A percentile compares a stretch with the other conserved stretches of the same genome.
Evolutionary conservation across 2,113 vertebrate species (phyloP).

Genomic region (Paramormyrops kingsleyae): DNA sequence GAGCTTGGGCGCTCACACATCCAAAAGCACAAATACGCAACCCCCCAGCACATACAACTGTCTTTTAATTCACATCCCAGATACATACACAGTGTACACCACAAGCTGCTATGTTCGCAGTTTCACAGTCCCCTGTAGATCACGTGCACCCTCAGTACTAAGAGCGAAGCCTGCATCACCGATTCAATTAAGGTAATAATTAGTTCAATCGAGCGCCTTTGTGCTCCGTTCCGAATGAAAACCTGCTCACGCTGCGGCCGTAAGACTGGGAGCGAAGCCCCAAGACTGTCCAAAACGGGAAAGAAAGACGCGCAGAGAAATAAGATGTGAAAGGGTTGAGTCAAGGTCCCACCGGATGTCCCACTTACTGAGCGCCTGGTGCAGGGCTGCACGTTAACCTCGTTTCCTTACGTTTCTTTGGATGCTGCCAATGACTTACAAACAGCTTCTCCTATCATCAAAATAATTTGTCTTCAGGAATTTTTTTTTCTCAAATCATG

Average conservation of each 20-base stretch:
- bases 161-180: not conserved
- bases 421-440: not conserved
- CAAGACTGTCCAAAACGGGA: not conserved
- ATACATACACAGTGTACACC: constrained; percentile 46
- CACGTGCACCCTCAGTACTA: not conserved
- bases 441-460: not conserved
- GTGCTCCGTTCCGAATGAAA: not conserved
- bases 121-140: not conserved
- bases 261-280: not conserved
- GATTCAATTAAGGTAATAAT: not conserved
- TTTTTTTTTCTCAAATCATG: not conserved
- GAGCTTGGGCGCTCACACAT: not conserved
- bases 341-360: not conserved
- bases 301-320: not conserved
- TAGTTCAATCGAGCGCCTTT: not conserved
- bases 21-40: not conserved
- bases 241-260: not conserved
- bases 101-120: not conserved
- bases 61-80: constrained; percentile 56
- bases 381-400: not conserved
- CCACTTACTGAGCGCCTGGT: not conserved
- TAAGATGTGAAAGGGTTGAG: not conserved
- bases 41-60: constrained; percentile 21
- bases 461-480: not conserved
- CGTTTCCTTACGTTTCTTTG: not conserved